Evolutionary conservation across 1,140 invertebrate genomes (phyloP).

Genomic region (Eulimnadia texana): DNA sequence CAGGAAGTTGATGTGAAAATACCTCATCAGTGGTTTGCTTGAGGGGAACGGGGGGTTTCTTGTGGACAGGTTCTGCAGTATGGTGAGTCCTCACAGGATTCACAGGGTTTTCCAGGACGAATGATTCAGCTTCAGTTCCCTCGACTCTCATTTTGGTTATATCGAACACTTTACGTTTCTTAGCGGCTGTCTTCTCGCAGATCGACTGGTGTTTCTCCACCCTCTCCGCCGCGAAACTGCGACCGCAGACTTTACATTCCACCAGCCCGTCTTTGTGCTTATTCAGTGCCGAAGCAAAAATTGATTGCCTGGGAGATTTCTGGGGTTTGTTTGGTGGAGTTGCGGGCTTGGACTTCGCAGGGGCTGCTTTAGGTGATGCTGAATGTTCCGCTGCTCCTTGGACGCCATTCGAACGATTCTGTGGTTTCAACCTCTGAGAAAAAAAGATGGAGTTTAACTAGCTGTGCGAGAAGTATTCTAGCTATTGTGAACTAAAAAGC

Average conservation of each 20-base stretch:
- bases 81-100: constrained; percentile 5
- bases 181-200: constrained; percentile 53
- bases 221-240: constrained; percentile 60
- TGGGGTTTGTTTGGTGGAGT: background rate
- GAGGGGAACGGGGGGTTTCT: background rate
- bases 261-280: constrained; percentile 20
- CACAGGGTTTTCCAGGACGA: constrained; percentile 4
- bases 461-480: too few relatives aligned
- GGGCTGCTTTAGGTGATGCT: background rate
- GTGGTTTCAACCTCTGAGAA: background rate
- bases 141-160: constrained; percentile 61
- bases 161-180: constrained; percentile 75
- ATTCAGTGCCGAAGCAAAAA: background rate
- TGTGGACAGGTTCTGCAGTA: background rate
- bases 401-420: background rate
- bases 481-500: too few relatives aligned
- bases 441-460: background rate
- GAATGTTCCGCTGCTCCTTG: too few relatives aligned
- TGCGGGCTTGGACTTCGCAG: background rate
- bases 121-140: constrained; percentile 67
- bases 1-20: too few relatives aligned
- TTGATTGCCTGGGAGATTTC: background rate
- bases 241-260: constrained; percentile 30
- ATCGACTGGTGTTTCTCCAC: constrained; percentile 65
- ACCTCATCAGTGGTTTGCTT: background rate